A percentile compares a stretch with the other conserved stretches of the same genome.
Evolutionary conservation across 2,888 invertebrate genomes (phyloP).

Genomic region (Andrena marginata): DNA sequence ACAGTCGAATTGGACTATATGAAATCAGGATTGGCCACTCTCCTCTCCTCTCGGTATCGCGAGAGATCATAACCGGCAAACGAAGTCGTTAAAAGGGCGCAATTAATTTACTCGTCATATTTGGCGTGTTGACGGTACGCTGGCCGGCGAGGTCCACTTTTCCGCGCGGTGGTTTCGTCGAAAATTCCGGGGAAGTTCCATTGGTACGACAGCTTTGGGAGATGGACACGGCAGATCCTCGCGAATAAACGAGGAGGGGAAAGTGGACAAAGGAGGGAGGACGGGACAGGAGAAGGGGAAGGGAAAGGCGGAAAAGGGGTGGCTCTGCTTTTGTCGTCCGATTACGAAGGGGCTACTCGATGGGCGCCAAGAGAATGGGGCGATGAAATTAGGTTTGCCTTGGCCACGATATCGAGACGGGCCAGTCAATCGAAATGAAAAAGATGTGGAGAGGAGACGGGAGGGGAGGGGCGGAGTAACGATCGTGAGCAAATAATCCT

Average conservation of each 20-base stretch:
- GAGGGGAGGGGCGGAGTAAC: slow-evolving; percentile 34
- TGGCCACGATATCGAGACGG: slow-evolving; percentile 74
- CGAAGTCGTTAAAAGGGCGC: slow-evolving; percentile 51
- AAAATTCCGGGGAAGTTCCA: slow-evolving; percentile 23
- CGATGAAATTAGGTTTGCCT: slow-evolving; percentile 77
- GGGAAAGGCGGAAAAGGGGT: slow-evolving; percentile 44
- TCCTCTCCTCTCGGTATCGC: background rate
- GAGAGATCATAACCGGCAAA: slow-evolving; percentile 24
- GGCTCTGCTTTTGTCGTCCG: slow-evolving; percentile 74
- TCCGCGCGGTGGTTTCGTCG: background rate
- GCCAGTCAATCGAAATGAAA: slow-evolving; percentile 55
- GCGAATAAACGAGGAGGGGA: background rate
- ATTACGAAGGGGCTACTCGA: slow-evolving; percentile 75
- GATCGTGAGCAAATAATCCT: slow-evolving; percentile 61
- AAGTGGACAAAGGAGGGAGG: background rate
- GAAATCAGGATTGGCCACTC: slow-evolving; percentile 30
- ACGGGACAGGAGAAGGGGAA: slow-evolving; percentile 12
- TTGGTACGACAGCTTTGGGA: slow-evolving; percentile 41
- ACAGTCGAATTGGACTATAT: slow-evolving; percentile 1
- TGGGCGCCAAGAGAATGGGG: slow-evolving; percentile 60
- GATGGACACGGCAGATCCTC: slow-evolving; percentile 24
- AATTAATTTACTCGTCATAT: slow-evolving; percentile 54
- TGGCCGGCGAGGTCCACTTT: slow-evolving; percentile 16
- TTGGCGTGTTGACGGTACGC: slow-evolving; percentile 32
- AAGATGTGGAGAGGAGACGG: slow-evolving; percentile 34